Evolutionary conservation across 2,888 invertebrate species (phyloP).

Genomic region (Sceliomorpha sp.): DNA sequence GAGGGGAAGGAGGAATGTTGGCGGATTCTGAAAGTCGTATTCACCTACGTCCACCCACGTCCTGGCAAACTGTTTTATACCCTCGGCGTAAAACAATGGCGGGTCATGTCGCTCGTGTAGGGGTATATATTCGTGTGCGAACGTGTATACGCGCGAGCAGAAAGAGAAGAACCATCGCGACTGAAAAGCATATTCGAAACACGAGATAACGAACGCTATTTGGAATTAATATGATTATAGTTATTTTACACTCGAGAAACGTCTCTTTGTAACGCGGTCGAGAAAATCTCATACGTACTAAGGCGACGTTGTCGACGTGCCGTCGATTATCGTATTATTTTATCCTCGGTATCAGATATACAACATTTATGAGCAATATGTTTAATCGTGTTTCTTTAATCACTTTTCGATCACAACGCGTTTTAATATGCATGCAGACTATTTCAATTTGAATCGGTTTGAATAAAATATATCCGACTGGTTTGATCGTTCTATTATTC

Average conservation of each 20-base stretch:
- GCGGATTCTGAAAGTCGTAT: conserved; percentile 54
- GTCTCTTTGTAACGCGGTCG: too few relatives aligned
- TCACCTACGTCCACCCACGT: conserved; percentile 58
- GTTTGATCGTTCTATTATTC: too few relatives aligned
- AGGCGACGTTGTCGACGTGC: too few relatives aligned
- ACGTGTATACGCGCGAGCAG: conserved; percentile 41
- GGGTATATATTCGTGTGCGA: conserved; percentile 52
- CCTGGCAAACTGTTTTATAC: conserved; percentile 52
- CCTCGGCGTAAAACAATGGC: conserved; percentile 56
- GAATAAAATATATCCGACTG: too few relatives aligned
- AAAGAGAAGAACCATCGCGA: conserved; percentile 42
- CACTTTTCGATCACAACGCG: too few relatives aligned
- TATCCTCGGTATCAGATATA: too few relatives aligned
- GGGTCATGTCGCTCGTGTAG: conserved; percentile 42
- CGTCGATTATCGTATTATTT: too few relatives aligned
- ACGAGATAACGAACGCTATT: conserved; percentile 42
- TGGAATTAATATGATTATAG: conserved; percentile 22
- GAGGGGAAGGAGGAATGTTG: conserved; percentile 41
- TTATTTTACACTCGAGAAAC: conserved; percentile 23
- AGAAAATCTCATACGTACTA: too few relatives aligned
- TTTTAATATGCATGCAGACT: too few relatives aligned
- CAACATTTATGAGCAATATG: too few relatives aligned
- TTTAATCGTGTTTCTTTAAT: too few relatives aligned
- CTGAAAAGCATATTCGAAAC: conserved; percentile 39
- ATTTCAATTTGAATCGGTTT: too few relatives aligned